Base-by-base conservation (phyloP, 2,888 invertebrate species). In the Chymomyza amoena region DNA sequence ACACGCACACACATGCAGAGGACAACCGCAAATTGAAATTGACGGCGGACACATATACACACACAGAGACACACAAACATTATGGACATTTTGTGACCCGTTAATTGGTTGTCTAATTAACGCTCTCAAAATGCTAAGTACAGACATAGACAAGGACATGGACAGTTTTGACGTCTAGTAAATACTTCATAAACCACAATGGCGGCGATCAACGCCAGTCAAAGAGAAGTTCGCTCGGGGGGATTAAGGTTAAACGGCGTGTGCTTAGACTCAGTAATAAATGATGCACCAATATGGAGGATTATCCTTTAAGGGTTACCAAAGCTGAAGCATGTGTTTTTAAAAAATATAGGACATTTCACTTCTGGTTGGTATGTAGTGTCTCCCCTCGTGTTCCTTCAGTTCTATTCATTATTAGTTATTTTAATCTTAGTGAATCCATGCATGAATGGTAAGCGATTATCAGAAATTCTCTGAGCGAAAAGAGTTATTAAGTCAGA, bases 91-190 rank as follows among this genome's bases (percentile, higher is more conserved):
- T 28, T 57, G 57, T 25, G 64, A 51, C 20, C 45, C 13, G 15
- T 16, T 65, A 73, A 76, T 81, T 76, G 65, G 63, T 64, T 66
- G 54, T 15, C 68, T 64, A 66, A 73, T 72, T 77, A 72, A 60
- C 72, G 62, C 39, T 57, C 28, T 18, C 39, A 45, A 45, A 45
- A 45, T 45, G 39, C 39, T 32, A 45, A 45, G 39, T 45, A 45
- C 39, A 45, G 39, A 45, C 39, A 45, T 13, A 45, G 39, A 45
- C 39, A 45, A 45, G 13, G 13, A 13, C 39, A 45, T 45, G 39
- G 39, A 45, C 13, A 45, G 10, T 45, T 45, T 45, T 25, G 57
- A 57, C 57, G 7, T 18, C 57, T 18, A 57, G 20, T 57, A 25
- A 57, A 57, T 57, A 45, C 13, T 45, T 45, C 39, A 45, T 45